A percentile compares a stretch with the other conserved stretches of the same genome.
Evolutionary conservation across 2,113 vertebrate species (phyloP).

Genomic region (Cebidichthys violaceus): DNA sequence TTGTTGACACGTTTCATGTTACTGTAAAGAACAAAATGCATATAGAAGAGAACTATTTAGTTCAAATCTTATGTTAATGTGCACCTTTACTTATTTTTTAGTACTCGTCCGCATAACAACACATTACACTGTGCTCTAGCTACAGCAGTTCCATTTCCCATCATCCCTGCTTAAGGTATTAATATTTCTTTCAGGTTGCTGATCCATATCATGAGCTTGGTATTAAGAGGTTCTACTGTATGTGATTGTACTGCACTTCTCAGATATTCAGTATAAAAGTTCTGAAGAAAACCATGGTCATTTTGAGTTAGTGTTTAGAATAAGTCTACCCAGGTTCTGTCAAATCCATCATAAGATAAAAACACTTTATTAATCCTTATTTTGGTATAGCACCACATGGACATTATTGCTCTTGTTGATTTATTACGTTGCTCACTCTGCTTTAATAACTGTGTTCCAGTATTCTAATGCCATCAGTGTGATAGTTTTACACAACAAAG

Average conservation of each 20-base stretch:
- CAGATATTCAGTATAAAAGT: conserved; percentile 4
- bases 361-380: background rate
- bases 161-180: conserved; percentile 24
- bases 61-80: background rate
- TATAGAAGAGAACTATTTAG: background rate
- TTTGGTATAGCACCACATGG: background rate
- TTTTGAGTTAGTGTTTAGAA: background rate
- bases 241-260: background rate
- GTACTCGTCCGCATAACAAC: background rate
- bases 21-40: background rate
- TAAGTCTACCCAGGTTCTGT: background rate
- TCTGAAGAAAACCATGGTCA: background rate
- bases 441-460: conserved; percentile 15
- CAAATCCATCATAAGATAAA: background rate
- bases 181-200: conserved; percentile 37
- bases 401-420: background rate
- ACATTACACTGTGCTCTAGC: background rate
- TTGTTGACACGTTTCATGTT: too few species aligned
- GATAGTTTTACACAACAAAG: conserved; percentile 52
- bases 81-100: background rate
- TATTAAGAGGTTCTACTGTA: conserved; percentile 22
- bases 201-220: conserved; percentile 48
- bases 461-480: conserved; percentile 29
- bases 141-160: background rate
- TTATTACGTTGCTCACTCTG: conserved; percentile 19